phyloP scores from a whole-genome alignment of 2,888 invertebrate genomes.

The Sphaerophoria rueppellii region DNA sequence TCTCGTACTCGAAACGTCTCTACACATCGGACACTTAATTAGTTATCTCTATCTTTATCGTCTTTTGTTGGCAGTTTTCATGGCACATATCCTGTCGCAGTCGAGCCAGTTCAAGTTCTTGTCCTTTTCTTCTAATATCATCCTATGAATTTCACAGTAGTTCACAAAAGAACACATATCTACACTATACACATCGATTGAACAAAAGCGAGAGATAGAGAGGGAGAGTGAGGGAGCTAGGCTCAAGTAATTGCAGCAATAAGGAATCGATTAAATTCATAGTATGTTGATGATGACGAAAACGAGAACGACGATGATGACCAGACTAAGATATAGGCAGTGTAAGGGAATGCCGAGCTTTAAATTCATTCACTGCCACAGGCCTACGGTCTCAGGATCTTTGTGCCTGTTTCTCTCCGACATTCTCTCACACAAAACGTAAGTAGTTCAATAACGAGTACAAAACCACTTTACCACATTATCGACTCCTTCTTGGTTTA shows the following conservation, averaged over 20 bases:
- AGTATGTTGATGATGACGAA: conserved; percentile 54
- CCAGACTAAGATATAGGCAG: neutral
- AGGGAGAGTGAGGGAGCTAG: conserved; percentile 38
- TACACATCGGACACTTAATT: conserved; percentile 65
- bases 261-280: conserved; percentile 71
- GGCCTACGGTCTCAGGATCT: conserved; percentile 13
- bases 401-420: neutral
- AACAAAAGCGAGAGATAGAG: neutral
- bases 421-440: conserved; percentile 42
- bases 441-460: conserved; percentile 61
- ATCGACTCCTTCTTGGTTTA: neutral
- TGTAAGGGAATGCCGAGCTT: conserved; percentile 59
- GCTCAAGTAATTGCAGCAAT: conserved; percentile 70
- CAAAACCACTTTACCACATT: conserved; percentile 49
- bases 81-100: neutral
- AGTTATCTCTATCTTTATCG: conserved; percentile 53
- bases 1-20: conserved; percentile 30
- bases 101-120: neutral
- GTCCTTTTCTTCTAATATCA: conserved; percentile 49
- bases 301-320: conserved; percentile 37
- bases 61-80: conserved; percentile 35
- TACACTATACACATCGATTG: neutral
- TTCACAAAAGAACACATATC: conserved; percentile 15
- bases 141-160: conserved; percentile 60
- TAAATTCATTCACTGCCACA: conserved; percentile 40